Percentiles rank a stretch among this genome's conserved stretches.
phyloP scores from a whole-genome alignment of 1,140 invertebrate species.

The Sarcophaga peregrina region DNA sequence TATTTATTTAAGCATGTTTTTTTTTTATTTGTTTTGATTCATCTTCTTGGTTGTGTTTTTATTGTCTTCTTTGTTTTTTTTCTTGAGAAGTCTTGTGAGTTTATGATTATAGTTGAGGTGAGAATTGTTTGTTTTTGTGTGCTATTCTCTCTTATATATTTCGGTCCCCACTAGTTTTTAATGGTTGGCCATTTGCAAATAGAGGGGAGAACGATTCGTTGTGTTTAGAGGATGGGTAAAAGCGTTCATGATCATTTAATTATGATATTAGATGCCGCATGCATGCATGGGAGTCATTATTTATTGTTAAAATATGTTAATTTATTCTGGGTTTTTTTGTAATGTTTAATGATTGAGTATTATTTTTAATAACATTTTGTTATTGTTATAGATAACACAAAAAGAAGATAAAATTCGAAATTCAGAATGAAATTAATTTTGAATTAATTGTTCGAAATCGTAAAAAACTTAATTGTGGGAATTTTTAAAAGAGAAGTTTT shows the following conservation, averaged over 20 bases:
- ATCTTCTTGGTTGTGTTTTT: not conserved
- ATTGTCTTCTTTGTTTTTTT: not conserved
- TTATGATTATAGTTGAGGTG: not conserved
- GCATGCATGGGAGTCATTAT: too few relatives aligned
- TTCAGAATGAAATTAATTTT: too few relatives aligned
- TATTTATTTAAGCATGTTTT: not conserved
- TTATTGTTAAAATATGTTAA: too few relatives aligned
- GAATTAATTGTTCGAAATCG: too few relatives aligned
- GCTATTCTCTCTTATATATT: too few relatives aligned
- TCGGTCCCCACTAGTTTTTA: not conserved
- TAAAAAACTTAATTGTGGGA: too few relatives aligned
- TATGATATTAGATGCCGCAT: not conserved
- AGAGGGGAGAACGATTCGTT: not conserved
- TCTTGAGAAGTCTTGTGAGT: not conserved
- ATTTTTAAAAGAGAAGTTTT: too few relatives aligned
- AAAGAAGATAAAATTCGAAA: too few relatives aligned
- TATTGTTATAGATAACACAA: too few relatives aligned
- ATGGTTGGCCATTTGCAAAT: not conserved
- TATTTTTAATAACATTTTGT: too few relatives aligned
- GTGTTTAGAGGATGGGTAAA: not conserved
- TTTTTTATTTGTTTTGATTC: slow-evolving; percentile 2
- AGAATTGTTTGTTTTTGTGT: not conserved
- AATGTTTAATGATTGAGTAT: too few relatives aligned
- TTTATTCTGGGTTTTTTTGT: too few relatives aligned
- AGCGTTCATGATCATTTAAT: not conserved